A percentile compares a stretch with the other conserved stretches of the same genome.
phyloP scores from a whole-genome alignment of 2,888 invertebrate species.

The Phragmatobia fuliginosa region DNA sequence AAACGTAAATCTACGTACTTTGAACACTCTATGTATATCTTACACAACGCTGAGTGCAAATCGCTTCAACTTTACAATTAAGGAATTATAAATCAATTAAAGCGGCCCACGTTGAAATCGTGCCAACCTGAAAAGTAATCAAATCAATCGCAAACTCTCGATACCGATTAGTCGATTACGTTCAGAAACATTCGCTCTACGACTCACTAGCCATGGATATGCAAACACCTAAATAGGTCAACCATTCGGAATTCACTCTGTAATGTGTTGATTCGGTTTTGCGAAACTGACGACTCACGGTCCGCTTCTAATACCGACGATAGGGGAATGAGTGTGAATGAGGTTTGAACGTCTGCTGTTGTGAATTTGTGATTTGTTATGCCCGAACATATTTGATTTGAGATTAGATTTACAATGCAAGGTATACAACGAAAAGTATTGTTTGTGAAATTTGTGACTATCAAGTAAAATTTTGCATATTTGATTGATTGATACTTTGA shows the following conservation, averaged over 20 bases:
- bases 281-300: slow-evolving; percentile 41
- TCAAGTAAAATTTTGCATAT: not conserved
- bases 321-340: slow-evolving; percentile 8
- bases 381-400: not conserved
- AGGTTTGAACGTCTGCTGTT: slow-evolving; percentile 13
- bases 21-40: not conserved
- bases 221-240: slow-evolving; percentile 48
- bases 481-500: too few species aligned
- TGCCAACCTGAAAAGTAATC: slow-evolving; percentile 6
- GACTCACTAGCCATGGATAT: slow-evolving; percentile 25
- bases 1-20: not conserved
- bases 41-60: not conserved
- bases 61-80: not conserved
- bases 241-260: slow-evolving; percentile 29
- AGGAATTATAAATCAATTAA: not conserved
- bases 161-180: slow-evolving; percentile 30
- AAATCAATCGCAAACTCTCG: slow-evolving; percentile 15
- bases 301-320: slow-evolving; percentile 27
- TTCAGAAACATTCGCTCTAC: slow-evolving; percentile 29
- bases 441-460: not conserved
- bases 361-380: slow-evolving; percentile 14
- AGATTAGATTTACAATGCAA: not conserved
- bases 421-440: not conserved
- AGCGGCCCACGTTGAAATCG: not conserved
- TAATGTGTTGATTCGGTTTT: slow-evolving; percentile 45